phyloP scores from a whole-genome alignment of 1,140 invertebrate species.

The Zaprionus davidi region DNA sequence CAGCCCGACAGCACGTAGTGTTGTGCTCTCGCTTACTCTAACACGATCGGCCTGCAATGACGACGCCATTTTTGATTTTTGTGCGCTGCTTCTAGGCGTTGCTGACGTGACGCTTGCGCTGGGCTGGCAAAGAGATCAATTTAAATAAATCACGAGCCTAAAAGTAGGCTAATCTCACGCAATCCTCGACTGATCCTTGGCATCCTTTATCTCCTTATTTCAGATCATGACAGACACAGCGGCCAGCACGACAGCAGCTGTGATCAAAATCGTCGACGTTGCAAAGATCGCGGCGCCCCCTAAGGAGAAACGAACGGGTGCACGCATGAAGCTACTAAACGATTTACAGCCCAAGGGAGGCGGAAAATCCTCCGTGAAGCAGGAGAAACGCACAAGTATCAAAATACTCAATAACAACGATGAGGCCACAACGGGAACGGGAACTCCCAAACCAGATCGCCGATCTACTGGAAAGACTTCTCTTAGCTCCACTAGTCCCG shows the following conservation, averaged over 20 bases:
- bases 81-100: slow-evolving; percentile 80
- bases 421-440: slow-evolving; percentile 26
- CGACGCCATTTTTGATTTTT: slow-evolving; percentile 64
- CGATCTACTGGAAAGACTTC: slow-evolving; percentile 12
- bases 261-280: slow-evolving; percentile 61
- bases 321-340: slow-evolving; percentile 64
- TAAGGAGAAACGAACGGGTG: slow-evolving; percentile 49
- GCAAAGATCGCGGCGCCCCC: slow-evolving; percentile 33
- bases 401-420: slow-evolving; percentile 79
- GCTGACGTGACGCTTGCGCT: slow-evolving; percentile 66
- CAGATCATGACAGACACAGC: slow-evolving; percentile 6
- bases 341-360: slow-evolving; percentile 37
- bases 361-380: slow-evolving; percentile 28
- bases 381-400: slow-evolving; percentile 55
- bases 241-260: neutral
- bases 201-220: slow-evolving; percentile 4
- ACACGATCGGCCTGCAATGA: slow-evolving; percentile 29
- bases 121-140: slow-evolving; percentile 54
- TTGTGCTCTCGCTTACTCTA: slow-evolving; percentile 58
- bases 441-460: slow-evolving; percentile 40
- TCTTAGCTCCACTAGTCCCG: slow-evolving; percentile 20
- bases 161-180: slow-evolving; percentile 64
- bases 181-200: slow-evolving; percentile 47
- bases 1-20: slow-evolving; percentile 29
- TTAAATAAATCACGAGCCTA: slow-evolving; percentile 66